A percentile compares a stretch with the other conserved stretches of the same genome.
These are phyloP conservation scores for Coracopsis vasa DNA, from an alignment of 2,113 vertebrate genomes.

Conservation along the genomic window DNA sequence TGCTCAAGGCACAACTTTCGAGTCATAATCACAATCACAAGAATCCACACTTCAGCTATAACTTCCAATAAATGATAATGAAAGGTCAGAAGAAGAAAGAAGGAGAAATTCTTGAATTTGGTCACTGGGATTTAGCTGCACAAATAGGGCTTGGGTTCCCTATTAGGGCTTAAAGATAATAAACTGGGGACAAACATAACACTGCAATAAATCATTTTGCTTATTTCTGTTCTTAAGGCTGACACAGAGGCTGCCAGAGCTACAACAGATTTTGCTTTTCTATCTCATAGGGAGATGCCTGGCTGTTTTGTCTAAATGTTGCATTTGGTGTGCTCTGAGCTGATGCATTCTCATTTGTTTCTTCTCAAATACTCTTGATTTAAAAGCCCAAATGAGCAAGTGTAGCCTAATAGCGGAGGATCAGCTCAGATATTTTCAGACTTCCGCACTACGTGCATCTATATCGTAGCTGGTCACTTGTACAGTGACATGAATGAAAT, in stretches of 20 bases:
- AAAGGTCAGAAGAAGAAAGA: not conserved
- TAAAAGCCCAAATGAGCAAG: not conserved
- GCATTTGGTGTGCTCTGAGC: not conserved
- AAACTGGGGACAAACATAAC: not conserved
- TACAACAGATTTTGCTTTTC: not conserved
- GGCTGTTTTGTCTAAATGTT: not conserved
- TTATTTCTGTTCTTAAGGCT: not conserved
- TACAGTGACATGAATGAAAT: not conserved
- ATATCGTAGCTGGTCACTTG: not conserved
- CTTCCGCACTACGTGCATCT: accelerated
- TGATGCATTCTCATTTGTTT: not conserved
- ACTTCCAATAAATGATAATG: not conserved
- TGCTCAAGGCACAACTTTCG: not conserved
- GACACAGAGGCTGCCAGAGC: not conserved
- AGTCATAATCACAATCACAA: not conserved
- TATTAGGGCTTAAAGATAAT: not conserved
- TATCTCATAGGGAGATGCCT: not conserved
- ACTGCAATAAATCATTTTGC: not conserved
- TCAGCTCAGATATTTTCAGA: not conserved
- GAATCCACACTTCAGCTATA: not conserved
- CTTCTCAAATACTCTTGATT: not conserved
- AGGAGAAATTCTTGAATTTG: not conserved
- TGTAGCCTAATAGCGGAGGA: not conserved
- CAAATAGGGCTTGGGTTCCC: not conserved
- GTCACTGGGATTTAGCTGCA: not conserved